Percentiles rank a stretch among this genome's conserved stretches.
phyloP scores from a whole-genome alignment of 2,888 invertebrate genomes.

The Micropterix aruncella region DNA sequence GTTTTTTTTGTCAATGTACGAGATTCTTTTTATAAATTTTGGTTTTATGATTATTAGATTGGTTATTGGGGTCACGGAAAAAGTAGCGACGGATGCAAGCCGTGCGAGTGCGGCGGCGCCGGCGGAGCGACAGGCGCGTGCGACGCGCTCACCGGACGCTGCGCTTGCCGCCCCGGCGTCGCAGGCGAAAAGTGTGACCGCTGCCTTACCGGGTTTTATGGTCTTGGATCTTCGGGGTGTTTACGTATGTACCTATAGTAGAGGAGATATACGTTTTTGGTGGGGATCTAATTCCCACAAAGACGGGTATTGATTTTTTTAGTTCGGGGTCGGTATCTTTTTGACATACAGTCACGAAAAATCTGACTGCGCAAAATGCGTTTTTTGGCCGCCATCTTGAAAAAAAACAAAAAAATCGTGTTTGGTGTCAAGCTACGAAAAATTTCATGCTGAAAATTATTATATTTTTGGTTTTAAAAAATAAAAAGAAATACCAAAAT shows the following conservation, averaged over 20 bases:
- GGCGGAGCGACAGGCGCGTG: slow-evolving; percentile 63
- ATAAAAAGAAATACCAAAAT: too few relatives aligned
- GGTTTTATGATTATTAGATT: slow-evolving; percentile 18
- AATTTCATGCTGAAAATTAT: too few relatives aligned
- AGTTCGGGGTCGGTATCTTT: too few relatives aligned
- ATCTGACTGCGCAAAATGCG: too few relatives aligned
- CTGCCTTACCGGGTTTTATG: slow-evolving; percentile 65
- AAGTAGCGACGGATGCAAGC: slow-evolving; percentile 57
- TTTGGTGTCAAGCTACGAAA: too few relatives aligned
- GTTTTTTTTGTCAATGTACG: slow-evolving; percentile 2
- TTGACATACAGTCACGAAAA: too few relatives aligned
- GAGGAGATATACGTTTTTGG: too few relatives aligned
- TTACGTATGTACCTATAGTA: slow-evolving; percentile 43
- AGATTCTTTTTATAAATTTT: not conserved
- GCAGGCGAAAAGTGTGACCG: slow-evolving; percentile 57
- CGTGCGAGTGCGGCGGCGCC: slow-evolving; percentile 64
- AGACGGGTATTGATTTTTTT: too few relatives aligned
- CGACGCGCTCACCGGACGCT: slow-evolving; percentile 61
- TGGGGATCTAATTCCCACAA: too few relatives aligned
- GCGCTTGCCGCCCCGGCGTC: slow-evolving; percentile 64
- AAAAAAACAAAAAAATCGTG: too few relatives aligned
- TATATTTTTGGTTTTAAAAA: too few relatives aligned
- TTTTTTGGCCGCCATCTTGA: too few relatives aligned
- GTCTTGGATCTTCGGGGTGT: slow-evolving; percentile 64
- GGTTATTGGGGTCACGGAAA: slow-evolving; percentile 59